These are phyloP conservation scores for Toxotes chatareus DNA, from an alignment of 2,113 vertebrate genomes.

Conservation along the genomic window DNA sequence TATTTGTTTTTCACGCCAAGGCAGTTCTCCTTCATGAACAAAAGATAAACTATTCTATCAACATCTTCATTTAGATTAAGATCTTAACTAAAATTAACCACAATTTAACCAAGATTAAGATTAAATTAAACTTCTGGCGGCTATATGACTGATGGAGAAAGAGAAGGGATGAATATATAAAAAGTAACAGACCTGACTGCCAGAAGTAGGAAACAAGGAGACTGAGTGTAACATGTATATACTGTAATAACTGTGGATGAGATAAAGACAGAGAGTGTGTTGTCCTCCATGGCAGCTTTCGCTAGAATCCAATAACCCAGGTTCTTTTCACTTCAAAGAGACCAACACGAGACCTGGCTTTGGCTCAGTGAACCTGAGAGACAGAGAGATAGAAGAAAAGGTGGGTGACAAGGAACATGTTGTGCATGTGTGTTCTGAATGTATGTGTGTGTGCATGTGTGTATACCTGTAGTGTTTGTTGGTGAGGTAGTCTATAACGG, in stretches of 20 bases:
- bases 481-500: constrained; percentile 95
- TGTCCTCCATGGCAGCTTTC: constrained; percentile 46
- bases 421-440: background rate
- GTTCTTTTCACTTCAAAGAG: constrained; percentile 84
- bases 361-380: constrained; percentile 91
- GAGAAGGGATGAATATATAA: background rate
- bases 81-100: constrained; percentile 3
- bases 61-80: background rate
- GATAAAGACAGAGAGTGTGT: constrained; percentile 3
- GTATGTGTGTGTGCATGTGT: constrained; percentile 16
- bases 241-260: background rate
- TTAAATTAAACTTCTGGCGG: background rate
- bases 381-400: constrained; percentile 54
- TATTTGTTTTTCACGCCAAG: background rate
- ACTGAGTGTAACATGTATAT: background rate
- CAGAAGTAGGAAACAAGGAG: background rate
- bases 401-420: constrained; percentile 30
- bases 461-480: constrained; percentile 91
- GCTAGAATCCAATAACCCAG: constrained; percentile 33
- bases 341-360: constrained; percentile 91
- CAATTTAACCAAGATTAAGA: background rate
- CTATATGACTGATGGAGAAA: background rate
- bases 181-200: background rate
- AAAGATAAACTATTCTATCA: background rate
- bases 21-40: constrained; percentile 4